These are phyloP conservation scores for Engystomops pustulosus DNA, from an alignment of 2,113 vertebrate species.

Conservation along the genomic window DNA sequence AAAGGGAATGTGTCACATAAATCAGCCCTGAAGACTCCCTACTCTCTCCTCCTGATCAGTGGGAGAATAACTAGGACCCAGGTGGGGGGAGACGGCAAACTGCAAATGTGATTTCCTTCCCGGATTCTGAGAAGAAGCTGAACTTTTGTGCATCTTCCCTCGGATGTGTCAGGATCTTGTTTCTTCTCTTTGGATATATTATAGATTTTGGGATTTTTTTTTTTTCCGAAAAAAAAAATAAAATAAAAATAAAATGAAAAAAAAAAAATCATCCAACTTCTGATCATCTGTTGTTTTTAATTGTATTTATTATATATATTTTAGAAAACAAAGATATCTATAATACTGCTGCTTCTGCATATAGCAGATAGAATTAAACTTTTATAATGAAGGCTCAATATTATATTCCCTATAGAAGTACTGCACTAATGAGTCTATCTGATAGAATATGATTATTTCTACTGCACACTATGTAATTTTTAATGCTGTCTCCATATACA, in stretches of 20 bases:
- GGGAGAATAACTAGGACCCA: conserved; percentile 50
- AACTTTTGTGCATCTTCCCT: background rate
- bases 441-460: background rate
- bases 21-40: conserved; percentile 50
- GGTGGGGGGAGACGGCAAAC: conserved; percentile 34
- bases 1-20: conserved; percentile 57
- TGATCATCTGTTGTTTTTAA: background rate
- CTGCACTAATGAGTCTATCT: background rate
- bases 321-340: no score
- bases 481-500: background rate
- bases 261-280: background rate
- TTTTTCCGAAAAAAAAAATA: background rate
- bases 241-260: background rate
- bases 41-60: conserved; percentile 48
- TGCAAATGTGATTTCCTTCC: conserved; percentile 41
- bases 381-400: no score
- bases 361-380: no score
- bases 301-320: no score
- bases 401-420: no score
- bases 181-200: background rate
- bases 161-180: background rate
- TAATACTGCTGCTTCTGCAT: no score
- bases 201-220: background rate
- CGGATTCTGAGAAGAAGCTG: background rate
- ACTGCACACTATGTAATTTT: background rate